A percentile compares a stretch with the other conserved stretches of the same genome.
These are phyloP conservation scores for Conchocele bisecta DNA, from an alignment of 2,888 invertebrate species.

Conservation along the genomic window DNA sequence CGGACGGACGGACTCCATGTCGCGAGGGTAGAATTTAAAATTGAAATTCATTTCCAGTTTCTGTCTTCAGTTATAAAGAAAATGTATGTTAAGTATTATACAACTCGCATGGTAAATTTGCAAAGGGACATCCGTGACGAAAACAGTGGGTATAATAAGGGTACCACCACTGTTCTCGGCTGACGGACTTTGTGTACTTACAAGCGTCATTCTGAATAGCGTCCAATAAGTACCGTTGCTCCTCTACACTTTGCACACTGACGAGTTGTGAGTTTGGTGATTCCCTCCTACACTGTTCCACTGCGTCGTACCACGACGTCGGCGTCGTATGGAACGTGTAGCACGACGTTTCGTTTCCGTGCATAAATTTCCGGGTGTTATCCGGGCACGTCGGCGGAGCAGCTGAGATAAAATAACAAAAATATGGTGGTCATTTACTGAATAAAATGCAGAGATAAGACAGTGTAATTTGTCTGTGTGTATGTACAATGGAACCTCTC, in stretches of 20 bases:
- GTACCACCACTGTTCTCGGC: constrained; percentile 6
- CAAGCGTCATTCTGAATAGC: constrained; percentile 60
- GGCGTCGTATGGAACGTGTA: constrained; percentile 67
- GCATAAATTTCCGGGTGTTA: constrained; percentile 29
- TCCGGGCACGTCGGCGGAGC: constrained; percentile 57
- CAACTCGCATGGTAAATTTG: too few relatives aligned
- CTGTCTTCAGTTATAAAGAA: too few relatives aligned
- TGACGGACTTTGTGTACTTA: constrained; percentile 37
- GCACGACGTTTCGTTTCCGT: constrained; percentile 62
- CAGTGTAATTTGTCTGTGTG: too few relatives aligned
- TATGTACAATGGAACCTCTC: too few relatives aligned
- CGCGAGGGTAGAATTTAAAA: too few relatives aligned
- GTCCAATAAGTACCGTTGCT: constrained; percentile 62
- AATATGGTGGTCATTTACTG: too few relatives aligned
- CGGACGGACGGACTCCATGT: too few relatives aligned
- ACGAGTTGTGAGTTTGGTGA: constrained; percentile 59
- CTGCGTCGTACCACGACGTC: constrained; percentile 60
- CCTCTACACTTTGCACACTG: constrained; percentile 52
- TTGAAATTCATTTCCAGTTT: too few relatives aligned
- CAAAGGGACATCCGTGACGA: too few relatives aligned
- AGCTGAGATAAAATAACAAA: constrained; percentile 31
- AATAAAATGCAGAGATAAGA: too few relatives aligned
- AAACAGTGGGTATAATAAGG: too few relatives aligned
- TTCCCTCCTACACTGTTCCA: constrained; percentile 57
- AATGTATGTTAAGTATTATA: too few relatives aligned